Evolutionary conservation across 2,797 vertebrate species (phyloP).

Genomic region (Anguilla megastoma): DNA sequence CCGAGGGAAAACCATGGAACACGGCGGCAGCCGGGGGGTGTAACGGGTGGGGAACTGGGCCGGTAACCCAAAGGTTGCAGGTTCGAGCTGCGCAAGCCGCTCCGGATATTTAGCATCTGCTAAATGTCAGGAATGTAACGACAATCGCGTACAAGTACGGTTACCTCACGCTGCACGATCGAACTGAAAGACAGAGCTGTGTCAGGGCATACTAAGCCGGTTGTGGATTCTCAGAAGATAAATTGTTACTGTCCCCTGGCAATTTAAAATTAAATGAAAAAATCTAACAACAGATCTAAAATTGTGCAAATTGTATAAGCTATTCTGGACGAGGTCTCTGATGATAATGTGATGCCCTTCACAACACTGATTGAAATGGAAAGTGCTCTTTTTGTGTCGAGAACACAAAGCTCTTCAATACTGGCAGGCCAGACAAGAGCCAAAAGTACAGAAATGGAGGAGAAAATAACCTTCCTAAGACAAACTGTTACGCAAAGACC

Average conservation of each 20-base stretch:
- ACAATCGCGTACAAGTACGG: no score
- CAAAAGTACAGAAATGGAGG: neutral
- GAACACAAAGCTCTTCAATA: neutral
- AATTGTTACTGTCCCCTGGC: neutral
- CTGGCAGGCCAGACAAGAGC: neutral
- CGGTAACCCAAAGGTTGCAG: no score
- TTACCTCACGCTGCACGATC: no score
- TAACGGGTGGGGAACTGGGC: no score
- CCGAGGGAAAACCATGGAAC: neutral
- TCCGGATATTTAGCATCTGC: no score
- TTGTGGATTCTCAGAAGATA: neutral
- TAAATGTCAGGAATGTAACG: neutral
- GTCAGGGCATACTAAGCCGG: no score
- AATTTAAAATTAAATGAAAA: neutral
- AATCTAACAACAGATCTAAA: neutral
- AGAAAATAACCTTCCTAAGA: neutral
- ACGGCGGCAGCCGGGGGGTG: no score
- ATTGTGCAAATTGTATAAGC: neutral
- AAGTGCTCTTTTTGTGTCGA: no score
- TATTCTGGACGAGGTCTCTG: neutral
- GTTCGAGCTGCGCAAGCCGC: no score
- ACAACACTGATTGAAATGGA: no score
- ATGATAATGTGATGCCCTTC: neutral
- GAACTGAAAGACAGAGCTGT: no score
- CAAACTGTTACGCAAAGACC: neutral